Evolutionary conservation across 1,140 invertebrate genomes (phyloP).

Genomic region (Lasaia peninsularis): DNA sequence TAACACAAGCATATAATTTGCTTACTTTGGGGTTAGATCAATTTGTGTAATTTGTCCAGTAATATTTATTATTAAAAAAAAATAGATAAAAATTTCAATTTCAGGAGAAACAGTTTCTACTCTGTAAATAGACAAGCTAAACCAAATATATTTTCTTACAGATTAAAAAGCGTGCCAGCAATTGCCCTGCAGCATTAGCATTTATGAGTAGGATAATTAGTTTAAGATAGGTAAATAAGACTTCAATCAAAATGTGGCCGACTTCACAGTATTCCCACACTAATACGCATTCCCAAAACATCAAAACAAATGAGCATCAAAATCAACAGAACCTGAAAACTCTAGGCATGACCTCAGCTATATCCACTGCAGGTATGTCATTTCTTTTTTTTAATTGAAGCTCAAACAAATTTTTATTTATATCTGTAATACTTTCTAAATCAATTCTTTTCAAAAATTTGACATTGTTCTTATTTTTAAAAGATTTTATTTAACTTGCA

Average conservation of each 20-base stretch:
- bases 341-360: slow-evolving; percentile 95
- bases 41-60: no score
- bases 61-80: no score
- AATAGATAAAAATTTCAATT: no score
- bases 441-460: no score
- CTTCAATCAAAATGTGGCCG: slow-evolving; percentile 64
- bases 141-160: background rate
- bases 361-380: slow-evolving; percentile 85
- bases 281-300: slow-evolving; percentile 46
- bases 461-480: background rate
- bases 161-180: slow-evolving; percentile 2
- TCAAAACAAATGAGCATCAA: slow-evolving; percentile 60
- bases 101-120: no score
- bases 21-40: no score
- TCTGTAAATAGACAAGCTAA: no score
- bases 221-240: background rate
- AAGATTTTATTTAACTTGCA: no score
- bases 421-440: no score
- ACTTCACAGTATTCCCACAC: slow-evolving; percentile 67
- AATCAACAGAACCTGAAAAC: slow-evolving; percentile 69
- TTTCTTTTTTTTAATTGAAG: no score
- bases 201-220: background rate
- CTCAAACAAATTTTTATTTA: no score
- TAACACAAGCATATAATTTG: no score
- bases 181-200: background rate